Percentiles rank a stretch among this genome's conserved stretches.
phyloP scores from a whole-genome alignment of 1,140 invertebrate genomes.

The Nylanderia fulva region DNA sequence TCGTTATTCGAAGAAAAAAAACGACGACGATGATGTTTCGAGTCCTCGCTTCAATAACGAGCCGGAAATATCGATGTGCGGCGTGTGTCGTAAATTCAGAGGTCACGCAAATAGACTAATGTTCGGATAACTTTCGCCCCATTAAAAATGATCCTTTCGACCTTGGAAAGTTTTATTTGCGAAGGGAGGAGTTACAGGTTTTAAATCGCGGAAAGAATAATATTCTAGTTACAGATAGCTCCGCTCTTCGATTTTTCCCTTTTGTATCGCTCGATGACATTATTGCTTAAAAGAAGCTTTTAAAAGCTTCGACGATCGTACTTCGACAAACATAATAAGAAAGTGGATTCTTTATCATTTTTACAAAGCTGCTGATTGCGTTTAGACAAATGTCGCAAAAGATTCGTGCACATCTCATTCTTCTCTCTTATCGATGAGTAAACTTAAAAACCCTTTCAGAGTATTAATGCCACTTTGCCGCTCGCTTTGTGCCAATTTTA shows the following conservation, averaged over 20 bases:
- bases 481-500: not conserved
- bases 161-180: not conserved
- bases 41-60: constrained; percentile 13
- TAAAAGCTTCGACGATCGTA: not conserved
- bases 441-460: not conserved
- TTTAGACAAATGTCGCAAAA: not conserved
- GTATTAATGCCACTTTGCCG: not conserved
- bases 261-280: not conserved
- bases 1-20: not conserved
- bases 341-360: constrained; percentile 1
- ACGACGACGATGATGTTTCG: not conserved
- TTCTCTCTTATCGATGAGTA: not conserved
- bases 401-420: not conserved
- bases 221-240: not conserved
- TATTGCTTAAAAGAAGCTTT: not conserved
- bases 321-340: not conserved
- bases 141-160: constrained; percentile 43
- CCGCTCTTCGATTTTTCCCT: not conserved
- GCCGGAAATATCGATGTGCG: not conserved
- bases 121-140: not conserved
- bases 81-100: constrained; percentile 15
- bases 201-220: constrained; percentile 42
- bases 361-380: not conserved
- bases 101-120: not conserved
- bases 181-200: not conserved